These are phyloP conservation scores for Halocynthia roretzi DNA, from an alignment of 23 tunicate genomes.

Conservation along the genomic window DNA sequence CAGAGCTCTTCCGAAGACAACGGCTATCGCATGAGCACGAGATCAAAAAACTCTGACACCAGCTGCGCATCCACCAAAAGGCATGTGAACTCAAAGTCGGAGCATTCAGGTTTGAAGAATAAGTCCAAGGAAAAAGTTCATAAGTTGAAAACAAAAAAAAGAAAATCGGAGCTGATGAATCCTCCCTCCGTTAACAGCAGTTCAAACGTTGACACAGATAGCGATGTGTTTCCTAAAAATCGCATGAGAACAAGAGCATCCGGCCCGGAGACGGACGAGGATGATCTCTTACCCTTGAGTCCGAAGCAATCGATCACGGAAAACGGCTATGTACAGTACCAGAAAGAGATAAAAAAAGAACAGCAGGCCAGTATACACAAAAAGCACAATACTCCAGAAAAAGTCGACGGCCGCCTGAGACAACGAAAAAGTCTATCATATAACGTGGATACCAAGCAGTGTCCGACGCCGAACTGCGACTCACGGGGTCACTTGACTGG, in stretches of 20 bases:
- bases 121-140: not conserved
- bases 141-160: too few relatives aligned
- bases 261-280: constrained; percentile 12
- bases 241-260: constrained; percentile 23
- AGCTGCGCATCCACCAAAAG: not conserved
- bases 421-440: constrained; percentile 60
- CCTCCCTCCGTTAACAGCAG: not conserved
- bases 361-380: not conserved
- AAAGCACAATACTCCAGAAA: constrained; percentile 3
- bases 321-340: not conserved
- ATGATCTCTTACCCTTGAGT: not conserved
- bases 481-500: constrained; percentile 85
- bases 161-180: too few relatives aligned
- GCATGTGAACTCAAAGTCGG: not conserved
- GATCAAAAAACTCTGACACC: not conserved
- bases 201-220: constrained; percentile 15
- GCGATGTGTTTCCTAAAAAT: not conserved
- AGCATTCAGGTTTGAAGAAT: constrained; percentile 1
- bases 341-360: not conserved
- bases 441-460: constrained; percentile 78
- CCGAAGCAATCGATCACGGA: not conserved
- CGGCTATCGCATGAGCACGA: not conserved
- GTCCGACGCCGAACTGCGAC: constrained; percentile 87
- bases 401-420: constrained; percentile 40
- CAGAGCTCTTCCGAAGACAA: constrained; percentile 12